Evolutionary conservation across 1,140 invertebrate genomes (phyloP).

Genomic region (Mamestra configurata): DNA sequence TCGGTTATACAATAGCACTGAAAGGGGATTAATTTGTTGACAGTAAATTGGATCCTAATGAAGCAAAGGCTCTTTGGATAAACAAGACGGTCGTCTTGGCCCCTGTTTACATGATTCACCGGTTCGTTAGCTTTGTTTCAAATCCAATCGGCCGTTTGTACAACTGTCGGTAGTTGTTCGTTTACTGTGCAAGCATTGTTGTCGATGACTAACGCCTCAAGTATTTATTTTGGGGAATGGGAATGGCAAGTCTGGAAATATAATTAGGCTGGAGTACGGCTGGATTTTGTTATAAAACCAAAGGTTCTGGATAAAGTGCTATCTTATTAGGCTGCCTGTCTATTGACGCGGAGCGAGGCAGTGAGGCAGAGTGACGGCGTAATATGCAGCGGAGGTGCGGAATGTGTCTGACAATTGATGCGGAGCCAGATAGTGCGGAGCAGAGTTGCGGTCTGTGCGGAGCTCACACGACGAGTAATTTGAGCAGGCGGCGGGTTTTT

Average conservation of each 20-base stretch:
- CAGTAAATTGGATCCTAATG: constrained; percentile 87
- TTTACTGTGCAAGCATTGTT: constrained; percentile 28
- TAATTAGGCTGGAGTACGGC: no score
- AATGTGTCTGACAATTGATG: no score
- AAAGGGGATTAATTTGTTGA: constrained; percentile 85
- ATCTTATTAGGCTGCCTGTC: no score
- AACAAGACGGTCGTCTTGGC: constrained; percentile 86
- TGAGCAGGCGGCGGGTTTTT: no score
- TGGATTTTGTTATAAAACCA: no score
- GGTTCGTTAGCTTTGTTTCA: constrained; percentile 87
- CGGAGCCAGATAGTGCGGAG: no score
- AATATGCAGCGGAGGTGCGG: no score
- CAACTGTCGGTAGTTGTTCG: constrained; percentile 60
- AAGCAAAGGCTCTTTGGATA: constrained; percentile 87
- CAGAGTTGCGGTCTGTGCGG: no score
- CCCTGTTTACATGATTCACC: constrained; percentile 85
- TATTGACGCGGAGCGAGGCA: no score
- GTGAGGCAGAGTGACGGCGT: no score
- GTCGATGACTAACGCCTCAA: background rate
- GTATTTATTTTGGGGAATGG: background rate
- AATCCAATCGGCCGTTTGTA: constrained; percentile 83
- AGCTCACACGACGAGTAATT: no score
- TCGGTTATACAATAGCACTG: constrained; percentile 63
- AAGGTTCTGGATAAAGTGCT: no score
- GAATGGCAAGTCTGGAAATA: background rate